Base-by-base conservation (phyloP, 2,797 vertebrate species). In the Esox lucius region DNA sequence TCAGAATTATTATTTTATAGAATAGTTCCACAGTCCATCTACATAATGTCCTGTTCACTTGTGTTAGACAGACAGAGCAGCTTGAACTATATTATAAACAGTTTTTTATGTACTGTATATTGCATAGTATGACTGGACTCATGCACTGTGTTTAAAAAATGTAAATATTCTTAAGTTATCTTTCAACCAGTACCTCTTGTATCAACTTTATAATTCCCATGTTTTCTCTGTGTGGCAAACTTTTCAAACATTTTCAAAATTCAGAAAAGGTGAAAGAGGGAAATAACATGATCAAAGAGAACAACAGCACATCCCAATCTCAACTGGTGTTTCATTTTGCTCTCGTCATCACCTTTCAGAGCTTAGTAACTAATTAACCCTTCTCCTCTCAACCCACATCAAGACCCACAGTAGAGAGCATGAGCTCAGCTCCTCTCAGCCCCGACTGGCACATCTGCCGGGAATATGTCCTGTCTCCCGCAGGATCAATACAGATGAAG, bases 401-500 rank as follows among this genome's bases (percentile, higher is more conserved):
- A 74, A 72, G 49, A 71, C 9, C 46, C 62, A 15, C 61, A 71
- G 69, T 19, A 49, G 46, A 33, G 49, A 61, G 56, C 56, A 26
- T n/a, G 48, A 28, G 48, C 69, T 13, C 46, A 49, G 68, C 26
- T 49, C 68, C 42, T 17, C 5, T 59, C 70, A 31, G 48, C 56
- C 56, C 22, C 22, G 56, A 61, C 46, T 75, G 61, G 81, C 81
- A 83, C 82, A 85, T 87, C 82, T 90, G 81, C 82, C 75, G 31
- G 77, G 82, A 61, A 82, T 76, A 66, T 80, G 81, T 81, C 73
- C 66, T 49, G 31, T 86, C 82, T 79, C 76, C 74, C 69, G 65
- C 71, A 70, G 81, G 84, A 86, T 87, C 75, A 81, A 77, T 33
- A 67, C 71, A 72, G 79, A 91, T 90, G 83, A 87, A 87, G 87